A percentile compares a stretch with the other conserved stretches of the same genome.
Evolutionary conservation across 1,140 invertebrate genomes (phyloP).

Genomic region (Neodiprion lecontei): DNA sequence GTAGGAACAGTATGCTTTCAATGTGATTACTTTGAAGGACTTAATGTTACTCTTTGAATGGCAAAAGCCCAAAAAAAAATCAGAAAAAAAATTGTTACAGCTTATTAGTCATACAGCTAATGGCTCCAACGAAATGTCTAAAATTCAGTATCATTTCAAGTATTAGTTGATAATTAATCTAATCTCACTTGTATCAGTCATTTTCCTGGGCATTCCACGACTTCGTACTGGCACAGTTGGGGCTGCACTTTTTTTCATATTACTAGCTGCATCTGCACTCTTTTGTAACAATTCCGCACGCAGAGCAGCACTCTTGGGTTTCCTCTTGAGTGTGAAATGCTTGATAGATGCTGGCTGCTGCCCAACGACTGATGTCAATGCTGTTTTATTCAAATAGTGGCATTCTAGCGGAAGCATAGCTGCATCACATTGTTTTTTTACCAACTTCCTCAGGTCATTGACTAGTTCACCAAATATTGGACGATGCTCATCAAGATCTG

Average conservation of each 20-base stretch:
- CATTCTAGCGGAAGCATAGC: constrained; percentile 94
- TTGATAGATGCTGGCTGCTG: constrained; percentile 75
- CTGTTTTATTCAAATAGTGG: constrained; percentile 94
- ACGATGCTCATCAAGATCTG: constrained; percentile 84
- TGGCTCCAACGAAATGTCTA: too few species aligned
- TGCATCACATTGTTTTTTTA: constrained; percentile 86
- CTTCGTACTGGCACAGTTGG: constrained; percentile 90
- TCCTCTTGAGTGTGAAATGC: constrained; percentile 94
- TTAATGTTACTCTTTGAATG: too few species aligned
- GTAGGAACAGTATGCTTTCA: too few species aligned
- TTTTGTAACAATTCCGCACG: constrained; percentile 90
- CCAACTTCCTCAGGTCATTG: constrained; percentile 83
- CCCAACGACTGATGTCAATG: constrained; percentile 82
- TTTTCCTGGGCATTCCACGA: constrained; percentile 93
- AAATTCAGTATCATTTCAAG: neutral
- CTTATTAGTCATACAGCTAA: too few species aligned
- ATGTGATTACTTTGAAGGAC: too few species aligned
- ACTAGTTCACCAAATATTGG: constrained; percentile 91
- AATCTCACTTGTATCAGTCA: constrained; percentile 90
- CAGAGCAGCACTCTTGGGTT: constrained; percentile 92
- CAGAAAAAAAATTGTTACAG: too few species aligned
- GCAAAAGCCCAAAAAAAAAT: too few species aligned
- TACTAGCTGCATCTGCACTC: constrained; percentile 86
- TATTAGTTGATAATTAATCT: constrained; percentile 16
- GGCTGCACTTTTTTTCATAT: constrained; percentile 86